phyloP scores from a whole-genome alignment of 2,113 vertebrate genomes.

The Choloepus hoffmanni region DNA sequence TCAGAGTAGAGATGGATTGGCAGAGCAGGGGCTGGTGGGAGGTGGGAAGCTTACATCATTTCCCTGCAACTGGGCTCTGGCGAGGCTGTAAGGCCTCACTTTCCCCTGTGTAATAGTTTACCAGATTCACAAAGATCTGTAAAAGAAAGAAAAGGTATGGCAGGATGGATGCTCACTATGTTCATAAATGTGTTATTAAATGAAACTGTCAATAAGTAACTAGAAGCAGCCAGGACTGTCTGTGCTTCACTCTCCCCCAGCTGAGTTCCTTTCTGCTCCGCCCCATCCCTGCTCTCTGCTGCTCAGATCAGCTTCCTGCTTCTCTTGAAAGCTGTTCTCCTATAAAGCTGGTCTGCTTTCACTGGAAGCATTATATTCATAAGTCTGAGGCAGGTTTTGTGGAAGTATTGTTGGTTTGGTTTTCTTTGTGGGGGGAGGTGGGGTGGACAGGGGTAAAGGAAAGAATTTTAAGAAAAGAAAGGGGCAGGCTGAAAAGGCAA shows the following conservation, averaged over 20 bases:
- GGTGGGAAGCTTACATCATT: conserved; percentile 84
- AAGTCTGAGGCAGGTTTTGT: conserved; percentile 72
- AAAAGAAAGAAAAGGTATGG: conserved; percentile 68
- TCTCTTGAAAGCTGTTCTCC: conserved; percentile 80
- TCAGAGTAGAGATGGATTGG: conserved; percentile 81
- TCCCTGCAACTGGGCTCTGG: conserved; percentile 80
- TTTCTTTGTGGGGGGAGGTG: conserved; percentile 52
- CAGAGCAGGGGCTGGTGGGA: conserved; percentile 79
- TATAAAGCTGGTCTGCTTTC: conserved; percentile 77
- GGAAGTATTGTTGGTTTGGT: conserved; percentile 59
- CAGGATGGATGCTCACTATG: conserved; percentile 30
- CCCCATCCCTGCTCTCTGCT: conserved; percentile 84
- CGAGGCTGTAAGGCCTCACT: conserved; percentile 73
- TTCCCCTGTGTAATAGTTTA: conserved; percentile 68
- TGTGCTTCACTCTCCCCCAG: conserved; percentile 78
- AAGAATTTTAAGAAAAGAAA: background rate
- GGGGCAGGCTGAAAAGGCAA: conserved; percentile 62
- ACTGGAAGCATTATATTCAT: conserved; percentile 81
- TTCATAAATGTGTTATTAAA: conserved; percentile 67
- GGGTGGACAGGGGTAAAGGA: background rate
- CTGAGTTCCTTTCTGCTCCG: conserved; percentile 82
- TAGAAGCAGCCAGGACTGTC: conserved; percentile 65
- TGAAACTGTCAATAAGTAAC: conserved; percentile 76
- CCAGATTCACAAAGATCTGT: conserved; percentile 61
- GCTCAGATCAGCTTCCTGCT: conserved; percentile 89